Base-by-base conservation (phyloP, 2,797 vertebrate genomes). In the Numenius phaeopus region DNA sequence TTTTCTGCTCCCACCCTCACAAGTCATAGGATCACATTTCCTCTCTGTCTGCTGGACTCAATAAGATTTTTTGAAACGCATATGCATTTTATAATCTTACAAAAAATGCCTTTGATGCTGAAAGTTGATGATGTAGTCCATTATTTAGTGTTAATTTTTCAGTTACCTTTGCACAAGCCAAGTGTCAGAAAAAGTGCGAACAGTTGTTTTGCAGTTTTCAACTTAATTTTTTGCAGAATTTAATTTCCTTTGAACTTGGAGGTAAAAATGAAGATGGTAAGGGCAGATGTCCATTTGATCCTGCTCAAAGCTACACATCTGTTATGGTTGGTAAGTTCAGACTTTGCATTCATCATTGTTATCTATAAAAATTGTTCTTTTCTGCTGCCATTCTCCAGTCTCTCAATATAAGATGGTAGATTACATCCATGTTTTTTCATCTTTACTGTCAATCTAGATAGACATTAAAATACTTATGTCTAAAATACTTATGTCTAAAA, bases 251-350 rank as follows among this genome's bases (percentile, higher is more conserved):
- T 72, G 95, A 97, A 27, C 97, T 99, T 94, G 94, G 96, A 81
- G 98, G 98, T 78, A 98, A 83, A 89, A 97, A 97, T 57, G 99
- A 99, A 90, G 99, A 99, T 6, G 99, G 99, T 91, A 98, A 99
- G 97, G 99, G 99, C 70, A 99, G 99, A 83, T 99, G 99, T 96
- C 99, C 99, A 17, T 99, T 99, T 94, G 99, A 99, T 97, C 99
- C 99, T 10, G 99, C 99, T 2, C 99, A 99, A 64, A 99, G 99
- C 97, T 99, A 99, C 72, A 99, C 99, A 4, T 99, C 99, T 1
- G 98, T 99, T 96, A 99, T 99, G 99, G 99, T 99, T 89, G 99
- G 99, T 99, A 98, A 99, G 99, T 99, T 81, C 49, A 49, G 27
- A 49, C 20, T 64, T 80, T 1, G 3, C 9, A 12, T 55, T 30